phyloP scores from a whole-genome alignment of 2,113 vertebrate genomes.

The Crotalus viridis region DNA sequence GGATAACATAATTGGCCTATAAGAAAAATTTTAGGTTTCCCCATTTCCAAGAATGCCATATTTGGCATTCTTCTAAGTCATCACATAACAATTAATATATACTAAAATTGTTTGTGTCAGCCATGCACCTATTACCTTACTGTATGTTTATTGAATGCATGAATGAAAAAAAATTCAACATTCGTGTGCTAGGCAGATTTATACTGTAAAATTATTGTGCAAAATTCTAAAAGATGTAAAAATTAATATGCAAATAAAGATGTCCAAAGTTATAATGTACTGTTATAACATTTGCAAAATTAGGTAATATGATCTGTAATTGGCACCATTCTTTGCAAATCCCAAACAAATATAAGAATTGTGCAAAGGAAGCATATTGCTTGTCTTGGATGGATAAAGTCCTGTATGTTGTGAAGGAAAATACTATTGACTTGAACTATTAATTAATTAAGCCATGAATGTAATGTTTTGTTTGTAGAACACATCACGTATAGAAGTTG shows the following conservation, averaged over 20 bases:
- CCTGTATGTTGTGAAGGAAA: conserved; percentile 31
- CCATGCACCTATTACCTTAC: not conserved
- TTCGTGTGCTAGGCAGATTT: not conserved
- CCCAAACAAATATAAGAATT: conserved; percentile 42
- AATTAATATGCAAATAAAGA: not conserved
- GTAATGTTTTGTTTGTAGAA: conserved; percentile 40
- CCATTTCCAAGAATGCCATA: not conserved
- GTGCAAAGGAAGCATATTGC: conserved; percentile 48
- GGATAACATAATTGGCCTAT: not conserved
- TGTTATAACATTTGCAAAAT: conserved; percentile 37
- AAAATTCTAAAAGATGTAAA: not conserved
- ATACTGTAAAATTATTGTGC: not conserved
- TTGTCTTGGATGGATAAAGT: conserved; percentile 13
- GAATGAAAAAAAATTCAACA: not conserved
- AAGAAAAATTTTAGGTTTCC: not conserved
- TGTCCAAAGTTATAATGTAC: not conserved
- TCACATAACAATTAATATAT: not conserved
- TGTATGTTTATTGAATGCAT: not conserved
- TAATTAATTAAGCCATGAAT: conserved; percentile 23
- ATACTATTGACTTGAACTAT: conserved; percentile 49
- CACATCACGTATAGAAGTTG: conserved; percentile 17
- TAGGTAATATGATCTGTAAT: conserved; percentile 37
- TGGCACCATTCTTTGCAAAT: conserved; percentile 42
- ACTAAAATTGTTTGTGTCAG: not conserved
- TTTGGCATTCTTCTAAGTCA: not conserved